Base-by-base conservation (phyloP, 2,888 invertebrate genomes). In the Drosophila stalkeri region DNA sequence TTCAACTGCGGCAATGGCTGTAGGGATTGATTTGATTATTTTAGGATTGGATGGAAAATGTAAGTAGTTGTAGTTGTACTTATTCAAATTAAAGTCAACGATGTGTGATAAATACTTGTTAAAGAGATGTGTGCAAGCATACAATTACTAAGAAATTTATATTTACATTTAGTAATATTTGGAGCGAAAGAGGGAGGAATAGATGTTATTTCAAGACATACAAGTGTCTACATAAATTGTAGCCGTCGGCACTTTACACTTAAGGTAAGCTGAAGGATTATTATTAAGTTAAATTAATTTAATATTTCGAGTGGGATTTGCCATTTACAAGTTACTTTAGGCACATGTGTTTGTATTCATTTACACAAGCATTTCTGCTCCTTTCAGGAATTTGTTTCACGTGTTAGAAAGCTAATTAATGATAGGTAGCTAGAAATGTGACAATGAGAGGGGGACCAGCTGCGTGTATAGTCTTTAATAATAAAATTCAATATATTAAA, bases 391-490 rank as follows among this genome's bases (percentile, higher is more conserved):
- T 23, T 46, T 46, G 3, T 27, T 27, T 5, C 27, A 27, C 27
- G 5, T 27, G 0, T 27, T 27, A 27, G 4, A 23, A 23, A 23
- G 23, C 3, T 27, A 79, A 79, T 84, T 72, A 75, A 73, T 73
- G 60, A 61, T 31, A 61, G 41, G 69, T 56, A 60, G 61, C 47
- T 51, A 31, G 55, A 46, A n/a, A 3, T 12, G 0, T 3, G 35
- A 11, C 11, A 12, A 2, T 37, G 46, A 5, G 23, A 46, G 23
- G 35, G 52, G 18, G 52, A 67, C 60, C 81, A 86, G 75, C 71
- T 84, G 85, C 65, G 51, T 49, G 51, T 70, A 68, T 70, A 47
- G 60, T 47, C 55, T 70, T 77, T 75, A 82, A 73, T 82, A 80
- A 80, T 44, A 74, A 75, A 64, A 79, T 75, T 71, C 41, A 64